Conservation (phyloP, 2,113 vertebrate genomes). For the human (Homo sapiens) region DNA sequence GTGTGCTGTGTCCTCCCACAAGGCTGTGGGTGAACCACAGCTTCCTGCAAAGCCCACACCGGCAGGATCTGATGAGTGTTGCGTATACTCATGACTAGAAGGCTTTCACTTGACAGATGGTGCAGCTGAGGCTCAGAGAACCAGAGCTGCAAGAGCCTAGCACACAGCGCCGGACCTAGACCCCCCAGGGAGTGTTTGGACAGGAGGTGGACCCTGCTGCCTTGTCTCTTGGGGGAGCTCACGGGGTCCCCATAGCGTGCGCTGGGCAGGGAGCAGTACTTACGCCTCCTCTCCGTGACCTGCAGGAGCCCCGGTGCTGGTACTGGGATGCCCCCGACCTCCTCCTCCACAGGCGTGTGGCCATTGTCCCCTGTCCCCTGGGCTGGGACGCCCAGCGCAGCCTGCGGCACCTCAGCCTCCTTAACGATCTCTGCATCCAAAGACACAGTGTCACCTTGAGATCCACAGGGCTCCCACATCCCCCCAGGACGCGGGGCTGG, state of each 20-base stretch:
- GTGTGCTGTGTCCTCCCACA: rapidly evolving
- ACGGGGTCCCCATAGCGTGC: background rate
- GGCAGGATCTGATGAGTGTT: too few species aligned
- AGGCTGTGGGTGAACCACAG: background rate
- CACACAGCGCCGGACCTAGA: too few species aligned
- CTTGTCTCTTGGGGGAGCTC: background rate
- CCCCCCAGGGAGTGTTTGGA: background rate
- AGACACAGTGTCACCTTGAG: background rate
- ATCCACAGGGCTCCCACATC: background rate
- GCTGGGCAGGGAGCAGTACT: conserved; percentile 76
- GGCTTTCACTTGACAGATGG: background rate
- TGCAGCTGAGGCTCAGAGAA: background rate
- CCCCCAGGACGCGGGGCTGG: background rate
- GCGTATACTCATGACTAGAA: background rate
- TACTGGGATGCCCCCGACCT: conserved; percentile 86
- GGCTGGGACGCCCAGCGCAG: conserved; percentile 83
- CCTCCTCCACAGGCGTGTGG: conserved; percentile 83
- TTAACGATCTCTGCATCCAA: conserved; percentile 87
- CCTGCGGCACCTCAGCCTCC: conserved; percentile 85
- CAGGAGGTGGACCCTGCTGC: background rate
- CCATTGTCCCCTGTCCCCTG: conserved; percentile 86
- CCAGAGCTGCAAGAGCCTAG: background rate
- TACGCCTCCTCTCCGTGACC: conserved; percentile 94
- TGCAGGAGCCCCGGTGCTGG: conserved; percentile 93
- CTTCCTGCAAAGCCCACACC: background rate